Conservation (phyloP, 2,113 vertebrate species). For the Rhipidura dahli region DNA sequence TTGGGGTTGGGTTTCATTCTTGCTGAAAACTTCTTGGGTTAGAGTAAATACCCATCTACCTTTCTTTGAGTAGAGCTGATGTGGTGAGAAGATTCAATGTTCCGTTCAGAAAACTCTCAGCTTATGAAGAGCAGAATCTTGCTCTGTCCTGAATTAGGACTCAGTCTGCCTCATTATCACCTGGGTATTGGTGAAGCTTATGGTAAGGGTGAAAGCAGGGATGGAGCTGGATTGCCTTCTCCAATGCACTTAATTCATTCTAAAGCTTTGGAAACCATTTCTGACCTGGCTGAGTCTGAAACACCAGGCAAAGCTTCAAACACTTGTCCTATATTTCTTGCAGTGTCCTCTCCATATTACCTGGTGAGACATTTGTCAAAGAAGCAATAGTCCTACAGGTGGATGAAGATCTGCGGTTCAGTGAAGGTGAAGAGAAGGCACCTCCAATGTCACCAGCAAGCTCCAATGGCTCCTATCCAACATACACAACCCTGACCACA, state of each 20-base stretch:
- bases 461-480: conserved; percentile 81
- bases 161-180: background rate
- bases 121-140: background rate
- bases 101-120: background rate
- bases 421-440: conserved; percentile 85
- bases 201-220: rapidly evolving
- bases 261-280: background rate
- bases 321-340: conserved; percentile 50
- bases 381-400: conserved; percentile 81
- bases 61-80: background rate
- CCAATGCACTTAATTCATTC: rapidly evolving
- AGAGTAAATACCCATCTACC: background rate
- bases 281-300: background rate
- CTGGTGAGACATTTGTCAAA: conserved; percentile 80
- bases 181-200: background rate
- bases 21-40: background rate
- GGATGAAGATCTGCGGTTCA: conserved; percentile 88
- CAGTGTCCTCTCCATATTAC: conserved; percentile 73
- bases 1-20: background rate
- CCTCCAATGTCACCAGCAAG: conserved; percentile 75
- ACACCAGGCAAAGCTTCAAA: background rate
- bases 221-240: background rate
- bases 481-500: conserved; percentile 67
- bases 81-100: background rate
- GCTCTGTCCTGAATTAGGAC: background rate